phyloP scores from a whole-genome alignment of 2,797 vertebrate species.

The Vultur gryphus region DNA sequence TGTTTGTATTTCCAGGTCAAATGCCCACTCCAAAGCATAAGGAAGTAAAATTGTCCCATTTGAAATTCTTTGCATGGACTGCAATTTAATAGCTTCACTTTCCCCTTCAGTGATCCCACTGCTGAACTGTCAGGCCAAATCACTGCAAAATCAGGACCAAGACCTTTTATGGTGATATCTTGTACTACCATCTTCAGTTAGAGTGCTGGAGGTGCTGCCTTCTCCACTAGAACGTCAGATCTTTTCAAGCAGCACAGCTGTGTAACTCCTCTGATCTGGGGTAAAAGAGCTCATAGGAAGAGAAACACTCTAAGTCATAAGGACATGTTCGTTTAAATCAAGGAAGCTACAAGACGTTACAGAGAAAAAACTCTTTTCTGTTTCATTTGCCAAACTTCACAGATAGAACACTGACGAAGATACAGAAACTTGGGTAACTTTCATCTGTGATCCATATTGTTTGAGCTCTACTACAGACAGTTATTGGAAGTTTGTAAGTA shows the following conservation, averaged over 20 bases:
- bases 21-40: fast-evolving
- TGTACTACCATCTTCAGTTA: not conserved
- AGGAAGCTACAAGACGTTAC: not conserved
- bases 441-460: not conserved
- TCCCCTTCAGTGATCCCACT: not conserved
- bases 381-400: not conserved
- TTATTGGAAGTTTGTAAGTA: not conserved
- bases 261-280: not conserved
- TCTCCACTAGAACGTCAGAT: not conserved
- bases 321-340: not conserved
- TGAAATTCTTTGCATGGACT: not conserved
- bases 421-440: not conserved
- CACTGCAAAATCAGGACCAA: not conserved
- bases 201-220: not conserved
- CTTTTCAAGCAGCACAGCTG: not conserved
- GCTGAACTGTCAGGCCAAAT: not conserved
- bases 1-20: not conserved
- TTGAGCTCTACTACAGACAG: not conserved
- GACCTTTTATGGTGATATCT: not conserved
- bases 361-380: not conserved
- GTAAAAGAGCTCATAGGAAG: not conserved
- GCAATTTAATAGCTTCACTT: not conserved
- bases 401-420: not conserved
- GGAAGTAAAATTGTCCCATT: not conserved
- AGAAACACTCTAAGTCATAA: not conserved